Percentiles rank a stretch among this genome's conserved stretches.
These are phyloP conservation scores for Proterorhinus semilunaris DNA, from an alignment of 2,113 vertebrate species.

Conservation along the genomic window DNA sequence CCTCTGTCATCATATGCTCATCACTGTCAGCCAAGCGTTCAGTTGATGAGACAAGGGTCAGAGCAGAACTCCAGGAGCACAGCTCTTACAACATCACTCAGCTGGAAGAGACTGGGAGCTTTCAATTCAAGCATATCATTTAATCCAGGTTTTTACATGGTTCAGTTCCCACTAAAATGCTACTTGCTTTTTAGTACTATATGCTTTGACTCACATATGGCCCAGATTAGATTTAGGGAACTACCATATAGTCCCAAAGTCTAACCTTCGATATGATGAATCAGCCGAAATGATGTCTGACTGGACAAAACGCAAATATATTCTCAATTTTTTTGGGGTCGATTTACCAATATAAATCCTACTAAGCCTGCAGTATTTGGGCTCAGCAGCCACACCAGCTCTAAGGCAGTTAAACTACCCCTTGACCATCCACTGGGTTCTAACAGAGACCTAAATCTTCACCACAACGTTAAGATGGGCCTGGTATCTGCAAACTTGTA, in stretches of 20 bases:
- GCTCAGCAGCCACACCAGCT: too few species aligned
- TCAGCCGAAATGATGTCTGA: too few species aligned
- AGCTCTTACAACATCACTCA: not conserved
- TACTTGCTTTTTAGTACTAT: not conserved
- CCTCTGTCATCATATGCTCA: slow-evolving; percentile 67
- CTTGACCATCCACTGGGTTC: slow-evolving; percentile 37
- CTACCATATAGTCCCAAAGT: not conserved
- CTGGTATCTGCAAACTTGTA: slow-evolving; percentile 62
- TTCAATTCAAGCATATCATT: not conserved
- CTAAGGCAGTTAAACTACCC: slow-evolving; percentile 12
- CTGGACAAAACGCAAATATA: too few species aligned
- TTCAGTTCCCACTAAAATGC: not conserved
- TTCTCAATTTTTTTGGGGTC: too few species aligned
- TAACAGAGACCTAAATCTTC: too few species aligned
- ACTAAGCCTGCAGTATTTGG: too few species aligned
- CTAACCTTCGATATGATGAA: not conserved
- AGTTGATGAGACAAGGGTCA: slow-evolving; percentile 50
- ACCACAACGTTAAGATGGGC: slow-evolving; percentile 33
- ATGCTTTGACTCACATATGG: not conserved
- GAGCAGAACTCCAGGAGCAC: slow-evolving; percentile 23
- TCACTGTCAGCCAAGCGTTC: slow-evolving; percentile 62
- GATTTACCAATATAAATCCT: too few species aligned
- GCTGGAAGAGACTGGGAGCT: not conserved
- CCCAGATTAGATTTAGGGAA: not conserved
- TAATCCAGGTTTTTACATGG: too few species aligned